Conservation (phyloP, 2,113 vertebrate species). For the Solenodon paradoxus region DNA sequence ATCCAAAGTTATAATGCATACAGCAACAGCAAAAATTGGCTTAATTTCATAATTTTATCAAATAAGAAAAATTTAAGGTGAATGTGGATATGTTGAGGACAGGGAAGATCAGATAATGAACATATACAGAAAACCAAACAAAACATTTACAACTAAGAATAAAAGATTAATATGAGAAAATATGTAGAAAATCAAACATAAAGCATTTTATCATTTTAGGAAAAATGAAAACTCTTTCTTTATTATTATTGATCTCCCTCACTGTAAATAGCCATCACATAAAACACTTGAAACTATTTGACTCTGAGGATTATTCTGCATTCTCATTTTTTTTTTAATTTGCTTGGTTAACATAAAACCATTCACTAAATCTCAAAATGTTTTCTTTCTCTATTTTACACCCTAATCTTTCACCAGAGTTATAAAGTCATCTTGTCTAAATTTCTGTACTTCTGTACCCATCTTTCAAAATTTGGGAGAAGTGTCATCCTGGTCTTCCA, state of each 20-base stretch:
- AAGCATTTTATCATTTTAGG: too few species aligned
- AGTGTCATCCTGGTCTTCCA: not conserved
- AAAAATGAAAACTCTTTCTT: too few species aligned
- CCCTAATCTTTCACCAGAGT: not conserved
- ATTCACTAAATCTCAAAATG: not conserved
- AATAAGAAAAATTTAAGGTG: not conserved
- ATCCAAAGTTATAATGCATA: not conserved
- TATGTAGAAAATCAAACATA: too few species aligned
- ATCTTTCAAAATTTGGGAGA: not conserved
- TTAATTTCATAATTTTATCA: not conserved
- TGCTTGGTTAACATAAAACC: not conserved
- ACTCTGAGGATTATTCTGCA: not conserved
- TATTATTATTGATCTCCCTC: not conserved
- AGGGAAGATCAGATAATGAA: not conserved
- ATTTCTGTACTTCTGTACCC: not conserved
- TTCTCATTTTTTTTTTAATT: not conserved
- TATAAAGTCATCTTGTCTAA: not conserved
- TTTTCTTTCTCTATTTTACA: not conserved
- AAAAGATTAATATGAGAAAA: not conserved
- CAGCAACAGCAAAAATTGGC: not conserved
- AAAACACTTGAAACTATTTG: not conserved
- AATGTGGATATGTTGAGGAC: not conserved
- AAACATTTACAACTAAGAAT: not conserved
- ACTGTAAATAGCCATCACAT: not conserved
- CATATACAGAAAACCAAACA: not conserved